Percentiles rank a stretch among this genome's conserved stretches.
phyloP scores from a whole-genome alignment of 2,797 vertebrate species.

The Brachyalestes nurse region DNA sequence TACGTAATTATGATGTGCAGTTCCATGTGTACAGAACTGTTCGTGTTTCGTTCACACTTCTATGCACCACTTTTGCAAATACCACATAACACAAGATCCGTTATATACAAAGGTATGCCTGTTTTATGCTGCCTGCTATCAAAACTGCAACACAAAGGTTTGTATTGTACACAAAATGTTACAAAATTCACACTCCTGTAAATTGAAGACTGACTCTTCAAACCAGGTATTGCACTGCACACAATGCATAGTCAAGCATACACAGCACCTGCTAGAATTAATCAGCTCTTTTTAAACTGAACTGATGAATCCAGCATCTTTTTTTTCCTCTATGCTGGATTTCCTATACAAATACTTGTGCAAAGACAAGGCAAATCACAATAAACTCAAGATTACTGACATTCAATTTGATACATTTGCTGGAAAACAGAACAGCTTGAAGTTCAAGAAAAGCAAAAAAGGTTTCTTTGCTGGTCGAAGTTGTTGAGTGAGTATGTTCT shows the following conservation, averaged over 20 bases:
- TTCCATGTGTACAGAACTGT: too few relatives aligned
- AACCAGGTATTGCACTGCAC: background rate
- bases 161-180: background rate
- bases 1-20: background rate
- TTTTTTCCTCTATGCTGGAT: background rate
- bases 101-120: background rate
- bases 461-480: background rate
- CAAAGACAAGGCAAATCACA: background rate
- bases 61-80: constrained; percentile 2
- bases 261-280: background rate
- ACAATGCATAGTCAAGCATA: background rate
- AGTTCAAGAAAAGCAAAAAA: background rate
- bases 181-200: background rate
- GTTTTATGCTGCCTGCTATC: background rate
- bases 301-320: background rate
- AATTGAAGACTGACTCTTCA: background rate
- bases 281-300: background rate
- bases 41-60: background rate
- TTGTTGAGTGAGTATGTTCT: background rate
- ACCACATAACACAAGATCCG: background rate
- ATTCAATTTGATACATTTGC: background rate
- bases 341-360: background rate
- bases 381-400: background rate
- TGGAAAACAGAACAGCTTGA: background rate
- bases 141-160: background rate